Base-by-base conservation (phyloP, 2,888 invertebrate genomes). In the Polylopha cassiicola region DNA sequence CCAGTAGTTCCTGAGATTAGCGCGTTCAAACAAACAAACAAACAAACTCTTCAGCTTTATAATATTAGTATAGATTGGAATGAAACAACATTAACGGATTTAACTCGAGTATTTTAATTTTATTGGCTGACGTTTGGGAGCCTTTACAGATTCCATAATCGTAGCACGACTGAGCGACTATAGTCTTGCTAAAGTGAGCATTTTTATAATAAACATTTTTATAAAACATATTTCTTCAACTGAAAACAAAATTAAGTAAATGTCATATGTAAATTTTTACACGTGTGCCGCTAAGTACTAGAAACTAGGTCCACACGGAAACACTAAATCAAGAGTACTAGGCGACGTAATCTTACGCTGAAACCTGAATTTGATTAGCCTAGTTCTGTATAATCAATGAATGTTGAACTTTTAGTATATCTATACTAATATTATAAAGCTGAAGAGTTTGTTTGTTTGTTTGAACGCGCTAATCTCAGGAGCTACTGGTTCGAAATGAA, bases 231-330 rank as follows among this genome's bases (percentile, higher is more conserved):
- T 23, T 15, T 16, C 22, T 16, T n/a, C 17, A 20, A 8, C 10
- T 27, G 10, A 6, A 21, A 29, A 5, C 2, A 11, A 22, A 11
- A 9, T 28, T 9, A 18, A n/a, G n/a, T n/a, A n/a, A n/a, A 14
- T 4, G 8, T 8, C 5, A 8, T 16, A 34, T 30, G 16, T 5
- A 23, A 28, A 24, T 30, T 20, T 21, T 8, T 21, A 21, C 26
- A 13, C 28, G 28, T 33, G n/a, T n/a, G 13, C 24, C 7, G 15
- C 15, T 28, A 28, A 27, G 6, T 15, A 17, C 33, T 39, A 34
- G 11, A 24, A 39, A 34, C 23, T 34, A 29, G 39, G 39, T 39
- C 34, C 34, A 23, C n/a, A 7, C 33, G 34, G 41, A 36, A 41
- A 11, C 16, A 16, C n/a, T 26, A 30, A 30, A 7, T 16, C 8